Evolutionary conservation across 2,888 invertebrate genomes (phyloP).

Genomic region (Anthophora plumipes): DNA sequence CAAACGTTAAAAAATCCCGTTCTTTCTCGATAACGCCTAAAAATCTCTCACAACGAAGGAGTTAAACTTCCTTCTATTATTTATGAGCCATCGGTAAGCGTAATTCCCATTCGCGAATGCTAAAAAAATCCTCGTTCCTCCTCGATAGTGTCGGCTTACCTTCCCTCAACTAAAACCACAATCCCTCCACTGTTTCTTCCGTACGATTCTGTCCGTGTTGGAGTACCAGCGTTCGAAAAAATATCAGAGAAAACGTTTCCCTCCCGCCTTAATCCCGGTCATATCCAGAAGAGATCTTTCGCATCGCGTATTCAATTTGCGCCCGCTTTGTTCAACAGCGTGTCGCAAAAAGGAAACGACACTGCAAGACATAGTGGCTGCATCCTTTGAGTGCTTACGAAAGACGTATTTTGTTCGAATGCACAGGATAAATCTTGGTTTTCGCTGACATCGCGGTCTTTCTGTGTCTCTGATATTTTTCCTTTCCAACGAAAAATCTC

Average conservation of each 20-base stretch:
- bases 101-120: too few species aligned
- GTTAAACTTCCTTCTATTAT: too few species aligned
- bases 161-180: neutral
- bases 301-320: conserved; percentile 13
- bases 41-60: too few species aligned
- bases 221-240: neutral
- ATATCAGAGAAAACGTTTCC: conserved; percentile 9
- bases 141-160: neutral
- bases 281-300: neutral
- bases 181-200: neutral
- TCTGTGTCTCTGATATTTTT: neutral
- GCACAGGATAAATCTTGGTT: conserved; percentile 1
- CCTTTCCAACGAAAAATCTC: neutral
- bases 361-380: neutral
- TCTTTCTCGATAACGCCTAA: too few species aligned
- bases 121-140: neutral
- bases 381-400: conserved; percentile 1
- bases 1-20: too few species aligned
- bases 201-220: conserved; percentile 20
- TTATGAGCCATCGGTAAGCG: too few species aligned
- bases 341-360: neutral
- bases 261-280: neutral
- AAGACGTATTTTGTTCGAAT: conserved; percentile 5
- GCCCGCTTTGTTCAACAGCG: neutral
- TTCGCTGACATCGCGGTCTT: neutral